These are phyloP conservation scores for Chelonia mydas DNA, from an alignment of 2,797 vertebrate species.

Conservation along the genomic window DNA sequence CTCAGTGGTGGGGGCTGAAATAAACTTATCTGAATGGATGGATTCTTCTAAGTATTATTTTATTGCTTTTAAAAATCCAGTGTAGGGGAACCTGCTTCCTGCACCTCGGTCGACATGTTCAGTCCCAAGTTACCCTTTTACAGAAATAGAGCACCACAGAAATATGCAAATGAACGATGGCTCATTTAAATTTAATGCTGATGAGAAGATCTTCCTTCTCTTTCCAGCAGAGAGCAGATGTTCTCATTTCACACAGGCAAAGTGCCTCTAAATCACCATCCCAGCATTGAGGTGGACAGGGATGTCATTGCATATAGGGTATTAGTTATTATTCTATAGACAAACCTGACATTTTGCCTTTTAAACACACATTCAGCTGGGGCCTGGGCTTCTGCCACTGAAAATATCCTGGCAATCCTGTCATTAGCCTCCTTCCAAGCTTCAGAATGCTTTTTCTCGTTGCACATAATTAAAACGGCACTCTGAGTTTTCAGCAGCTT, in stretches of 20 bases:
- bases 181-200: slow-evolving; percentile 81
- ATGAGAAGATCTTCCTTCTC: slow-evolving; percentile 77
- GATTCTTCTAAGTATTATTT: background rate
- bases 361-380: slow-evolving; percentile 27
- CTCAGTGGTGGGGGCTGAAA: rapidly evolving
- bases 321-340: slow-evolving; percentile 54
- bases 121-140: background rate
- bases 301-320: slow-evolving; percentile 69
- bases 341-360: slow-evolving; percentile 64
- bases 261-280: slow-evolving; percentile 69
- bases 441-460: background rate
- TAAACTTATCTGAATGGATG: rapidly evolving
- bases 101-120: background rate
- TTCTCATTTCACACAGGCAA: slow-evolving; percentile 58
- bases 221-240: slow-evolving; percentile 81
- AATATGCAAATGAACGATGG: slow-evolving; percentile 70
- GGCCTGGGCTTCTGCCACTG: slow-evolving; percentile 11
- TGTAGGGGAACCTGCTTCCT: background rate
- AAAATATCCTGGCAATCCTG: background rate
- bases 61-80: background rate
- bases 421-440: slow-evolving; percentile 17
- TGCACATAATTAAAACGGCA: slow-evolving; percentile 42
- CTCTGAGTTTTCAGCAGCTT: slow-evolving; percentile 50
- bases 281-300: slow-evolving; percentile 23
- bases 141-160: slow-evolving; percentile 45